Evolutionary conservation across 2,113 vertebrate species (phyloP).

Genomic region (Trogon surrucura): DNA sequence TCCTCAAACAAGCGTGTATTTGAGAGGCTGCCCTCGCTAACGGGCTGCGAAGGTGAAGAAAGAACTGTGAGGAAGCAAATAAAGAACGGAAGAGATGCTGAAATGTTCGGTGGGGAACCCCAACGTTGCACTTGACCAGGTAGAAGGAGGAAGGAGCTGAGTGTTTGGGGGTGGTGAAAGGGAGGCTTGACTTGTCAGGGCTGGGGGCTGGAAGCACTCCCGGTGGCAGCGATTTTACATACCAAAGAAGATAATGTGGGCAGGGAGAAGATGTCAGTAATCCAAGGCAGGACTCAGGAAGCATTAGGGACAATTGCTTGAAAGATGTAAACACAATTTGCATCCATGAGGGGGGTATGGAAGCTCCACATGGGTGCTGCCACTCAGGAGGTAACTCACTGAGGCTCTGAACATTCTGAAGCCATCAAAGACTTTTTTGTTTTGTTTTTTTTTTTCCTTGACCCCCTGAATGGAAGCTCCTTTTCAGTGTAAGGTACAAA

Average conservation of each 20-base stretch:
- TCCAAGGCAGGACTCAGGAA: not conserved
- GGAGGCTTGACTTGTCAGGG: not conserved
- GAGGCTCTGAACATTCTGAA: not conserved
- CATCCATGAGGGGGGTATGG: not conserved
- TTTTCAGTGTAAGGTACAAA: not conserved
- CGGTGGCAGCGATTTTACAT: not conserved
- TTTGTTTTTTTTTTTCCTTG: too few species aligned
- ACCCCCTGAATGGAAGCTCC: not conserved
- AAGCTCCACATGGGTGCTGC: slow-evolving; percentile 3
- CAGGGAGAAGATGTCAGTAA: not conserved
- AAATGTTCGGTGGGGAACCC: not conserved
- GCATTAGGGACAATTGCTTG: not conserved
- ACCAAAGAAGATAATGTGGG: not conserved
- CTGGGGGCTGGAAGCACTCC: not conserved
- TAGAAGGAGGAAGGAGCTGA: not conserved
- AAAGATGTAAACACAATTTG: not conserved
- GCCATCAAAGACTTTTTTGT: not conserved
- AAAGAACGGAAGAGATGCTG: not conserved
- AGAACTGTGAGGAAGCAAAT: not conserved
- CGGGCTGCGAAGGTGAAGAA: not conserved
- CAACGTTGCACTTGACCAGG: not conserved
- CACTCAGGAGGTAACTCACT: not conserved
- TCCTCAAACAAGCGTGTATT: accelerated
- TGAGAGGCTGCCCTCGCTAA: not conserved
- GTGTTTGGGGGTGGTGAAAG: not conserved